Evolutionary conservation across 2,797 vertebrate species (phyloP), one percentile per base, ranked within the genome.

Genomic region (Tragelaphus eurycerus): DNA sequence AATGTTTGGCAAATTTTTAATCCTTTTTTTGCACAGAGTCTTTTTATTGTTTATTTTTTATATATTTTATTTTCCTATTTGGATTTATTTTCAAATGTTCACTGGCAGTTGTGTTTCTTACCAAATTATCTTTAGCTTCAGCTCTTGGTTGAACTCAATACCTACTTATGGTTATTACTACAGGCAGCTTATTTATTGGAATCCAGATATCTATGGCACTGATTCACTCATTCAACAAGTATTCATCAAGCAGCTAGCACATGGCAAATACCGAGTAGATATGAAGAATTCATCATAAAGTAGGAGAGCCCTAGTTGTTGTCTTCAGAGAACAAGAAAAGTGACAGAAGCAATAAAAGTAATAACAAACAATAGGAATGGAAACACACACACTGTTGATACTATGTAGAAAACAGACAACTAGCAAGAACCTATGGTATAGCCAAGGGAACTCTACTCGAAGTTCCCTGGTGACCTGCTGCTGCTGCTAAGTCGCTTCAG

Each of bases 401-500:
- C 38, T 15, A 2, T 0, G 12, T 4, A 15, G 38, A 76, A 76
- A 15, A 8, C 0, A 43, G 23, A 23, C 23, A 74, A 4, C 6
- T 14, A 76, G 38, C 2, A 46, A 2, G 71, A 43, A 7, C 38
- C 71, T 25, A 0, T 1, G 3, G 21, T 8, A 1, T 5, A 7
- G 38, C 2, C 0, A 43, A 43, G 6, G 23, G 23, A 74, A 4
- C 12, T 27, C 38, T 7, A 2, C 23, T 5, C 11, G 0, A 1
- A 13, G 38, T 14, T 27, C 38, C 38, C 21, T 14, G 38, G 3
- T 27, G 67, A 13, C 67, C 19, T 71, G 48, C 48, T 43, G 43
- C 46, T 48, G 46, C 46, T 48, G 46, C 46, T 48, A 48, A 48
- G 46, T 48, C 10, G 0, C 46, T 48, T 48, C 46, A 48, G 46